Evolutionary conservation across 2,797 vertebrate species (phyloP), one percentile per base, ranked within the genome.

Genomic region (Tapirus indicus): DNA sequence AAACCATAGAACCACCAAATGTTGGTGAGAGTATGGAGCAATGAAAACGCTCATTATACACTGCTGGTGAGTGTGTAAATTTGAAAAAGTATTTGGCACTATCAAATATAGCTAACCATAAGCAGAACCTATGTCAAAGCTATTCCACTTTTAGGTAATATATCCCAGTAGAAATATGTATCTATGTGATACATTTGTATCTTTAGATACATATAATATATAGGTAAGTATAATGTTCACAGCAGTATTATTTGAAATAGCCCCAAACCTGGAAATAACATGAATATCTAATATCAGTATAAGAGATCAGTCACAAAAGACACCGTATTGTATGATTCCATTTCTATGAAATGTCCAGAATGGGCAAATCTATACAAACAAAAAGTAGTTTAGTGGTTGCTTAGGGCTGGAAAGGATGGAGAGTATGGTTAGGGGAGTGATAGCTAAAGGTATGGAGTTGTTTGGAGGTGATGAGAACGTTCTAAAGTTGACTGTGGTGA

Each of bases 391-490:
- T 47, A 71, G n/a, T 75, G 44, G 27, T 88, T 88, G 62, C 44
- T 77, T 74, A 12, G 38, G 66, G 17, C 14, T 75, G 16, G 25
- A 56, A 27, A 86, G n/a, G 41, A 75, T 38, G 10, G 10, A 21
- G 44, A 25, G 20, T 18, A 41, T 18, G 1, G 11, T 27, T 56
- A 69, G 14, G 16, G n/a, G 23, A 11, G 4, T 80, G 20, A 75
- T 1, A 83, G 41, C 41, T 58, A 49, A 88, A 44, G 17, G 44
- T 13, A 44, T 12, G 11, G 35, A 54, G 21, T 69, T 71, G 38
- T 95, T 89, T 54, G 35, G 52, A 95, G 27, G 58, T 77, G 77
- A 89, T 38, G 32, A 80, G 94, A 95, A 80, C 77, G 16, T 80
- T 92, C 58, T 90, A 93, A 94, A 91, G 75, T 47, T 68, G 88